Evolutionary conservation across 1,140 invertebrate species (phyloP), one percentile per base, ranked within the genome.

Genomic region (Lithobius niger): DNA sequence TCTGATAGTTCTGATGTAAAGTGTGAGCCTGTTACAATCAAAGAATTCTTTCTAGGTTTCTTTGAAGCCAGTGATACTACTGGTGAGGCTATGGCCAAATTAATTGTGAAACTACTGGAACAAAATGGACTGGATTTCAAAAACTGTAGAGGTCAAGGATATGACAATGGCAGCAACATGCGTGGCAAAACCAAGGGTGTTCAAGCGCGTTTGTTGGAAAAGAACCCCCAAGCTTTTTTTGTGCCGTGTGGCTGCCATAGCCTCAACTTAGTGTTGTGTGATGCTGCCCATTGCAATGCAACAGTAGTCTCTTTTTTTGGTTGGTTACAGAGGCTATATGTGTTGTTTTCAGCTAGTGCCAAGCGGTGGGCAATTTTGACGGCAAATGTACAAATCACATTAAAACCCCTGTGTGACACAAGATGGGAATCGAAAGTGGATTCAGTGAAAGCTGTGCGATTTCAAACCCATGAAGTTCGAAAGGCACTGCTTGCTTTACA

Each of bases 391-490:
- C n/a, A 52, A 42, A 56, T 67, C 6, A 66, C 62, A 22, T 42
- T 66, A 54, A 68, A 69, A 59, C 59, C 55, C 47, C 52, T 65
- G 19, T 60, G 44, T 36, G 64, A 64, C 18, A 68, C 66, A 40
- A 55, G 63, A 45, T 70, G 66, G 62, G 51, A 58, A 10, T 25
- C 21, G 13, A 21, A 18, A 13, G 6, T 50, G 15, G 25, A 50
- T 10, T n/a, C 13, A 10, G 48, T 50, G 15, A 21, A 50, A 27
- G 48, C 48, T 13, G 48, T 50, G 10, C 10, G 48, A 24, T 50
- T 25, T 50, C 48, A 50, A 50, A 22, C 19, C 3, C 3, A 26
- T 6, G 10, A 21, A 50, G 6, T 50, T 25, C 27, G 18, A 3
- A 18, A 50, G 24, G 48, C 48, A 10, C 24, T 50, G 19, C 3